Base-by-base conservation (phyloP, 2,888 invertebrate species). In the Julus scanicus region DNA sequence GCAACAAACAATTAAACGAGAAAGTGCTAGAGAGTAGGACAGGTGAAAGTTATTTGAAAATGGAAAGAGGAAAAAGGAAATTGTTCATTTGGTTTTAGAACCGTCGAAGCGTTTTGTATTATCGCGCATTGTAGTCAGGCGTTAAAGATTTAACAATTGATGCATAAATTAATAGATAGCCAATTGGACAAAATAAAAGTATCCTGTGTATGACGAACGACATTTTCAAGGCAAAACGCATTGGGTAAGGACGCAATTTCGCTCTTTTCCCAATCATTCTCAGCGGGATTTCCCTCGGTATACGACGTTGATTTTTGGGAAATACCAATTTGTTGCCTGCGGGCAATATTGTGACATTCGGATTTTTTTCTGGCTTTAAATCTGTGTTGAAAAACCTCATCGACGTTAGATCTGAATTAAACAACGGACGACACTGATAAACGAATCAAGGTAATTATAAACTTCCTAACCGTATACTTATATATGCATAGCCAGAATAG, bases 21-120 rank as follows among this genome's bases (percentile, higher is more conserved):
- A 53, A 53, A 53, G 53, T 53, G 53, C 53, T 53, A 53, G 53
- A 53, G 53, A 53, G 53, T 53, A 53, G 53, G 53, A 53, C 53
- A 53, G 53, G 53, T 53, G 53, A 53, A 53, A 53, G 53, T 53
- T 53, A 53, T 15, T 53, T 53, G 11, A 2, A 53, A 53, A 53
- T 53, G 53, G 11, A 53, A 53, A 53, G 53, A 53, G 53, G 53
- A 53, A 53, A 53, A 53, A 53, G 53, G 53, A 53, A 53, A 15
- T 15, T 53, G 53, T 15, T 53, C 53, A 15, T 15, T 53, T 15
- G 53, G 53, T 53, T 53, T 53, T 53, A 8, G 53, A 53, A 8
- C 11, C 53, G 53, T 9, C 53, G 15, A 4, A 44, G 6, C 44
- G 44, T 44, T 5, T 44, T 5, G 53, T 8, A 2, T 53, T 53